Conservation (phyloP, 2,888 invertebrate species). For the Blastobasis adustella region DNA sequence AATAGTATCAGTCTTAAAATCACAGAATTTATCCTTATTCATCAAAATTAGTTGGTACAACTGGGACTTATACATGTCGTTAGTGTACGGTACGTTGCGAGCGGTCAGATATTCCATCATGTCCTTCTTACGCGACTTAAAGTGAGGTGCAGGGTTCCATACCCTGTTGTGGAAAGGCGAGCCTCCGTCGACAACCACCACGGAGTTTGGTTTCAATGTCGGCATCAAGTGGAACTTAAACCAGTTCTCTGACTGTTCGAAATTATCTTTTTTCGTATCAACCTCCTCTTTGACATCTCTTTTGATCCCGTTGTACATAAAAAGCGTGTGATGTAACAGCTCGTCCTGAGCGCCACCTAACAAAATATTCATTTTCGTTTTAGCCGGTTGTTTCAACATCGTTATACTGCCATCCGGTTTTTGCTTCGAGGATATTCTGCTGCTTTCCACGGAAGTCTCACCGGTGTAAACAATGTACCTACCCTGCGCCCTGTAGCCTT, state of each 20-base stretch:
- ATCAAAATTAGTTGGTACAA: conserved; percentile 25
- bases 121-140: conserved; percentile 25
- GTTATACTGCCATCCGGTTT: conserved; percentile 25
- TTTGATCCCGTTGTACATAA: conserved; percentile 24
- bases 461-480: conserved; percentile 27
- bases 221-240: conserved; percentile 24
- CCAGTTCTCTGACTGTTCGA: conserved; percentile 29
- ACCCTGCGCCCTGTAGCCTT: conserved; percentile 23
- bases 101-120: conserved; percentile 28
- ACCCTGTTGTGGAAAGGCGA: conserved; percentile 24
- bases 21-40: conserved; percentile 24
- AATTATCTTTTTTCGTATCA: conserved; percentile 23
- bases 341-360: conserved; percentile 25
- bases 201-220: conserved; percentile 22
- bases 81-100: conserved; percentile 23
- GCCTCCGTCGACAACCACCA: conserved; percentile 27
- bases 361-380: conserved; percentile 21
- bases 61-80: conserved; percentile 27
- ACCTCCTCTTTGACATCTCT: conserved; percentile 25
- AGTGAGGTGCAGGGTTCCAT: conserved; percentile 23
- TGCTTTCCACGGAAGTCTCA: conserved; percentile 24
- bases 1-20: conserved; percentile 24
- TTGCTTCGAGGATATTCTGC: conserved; percentile 24
- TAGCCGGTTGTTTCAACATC: conserved; percentile 27
- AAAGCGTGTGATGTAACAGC: conserved; percentile 21